phyloP scores from a whole-genome alignment of 2,888 invertebrate genomes.

The Aradus depressus region DNA sequence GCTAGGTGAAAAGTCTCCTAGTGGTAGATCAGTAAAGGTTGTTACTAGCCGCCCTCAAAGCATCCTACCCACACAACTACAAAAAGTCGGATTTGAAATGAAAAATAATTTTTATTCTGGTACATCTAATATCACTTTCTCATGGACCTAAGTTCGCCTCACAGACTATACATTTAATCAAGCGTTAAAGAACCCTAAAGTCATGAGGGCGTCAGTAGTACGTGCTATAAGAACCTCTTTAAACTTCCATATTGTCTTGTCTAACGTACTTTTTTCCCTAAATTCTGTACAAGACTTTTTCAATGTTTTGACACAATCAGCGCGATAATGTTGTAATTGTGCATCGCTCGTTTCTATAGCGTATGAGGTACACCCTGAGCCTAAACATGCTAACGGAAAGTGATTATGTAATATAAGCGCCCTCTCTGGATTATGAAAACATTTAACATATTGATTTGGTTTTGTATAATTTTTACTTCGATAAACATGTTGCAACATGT shows the following conservation, averaged over 20 bases:
- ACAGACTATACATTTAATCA: no score
- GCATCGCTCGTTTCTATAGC: conserved; percentile 71
- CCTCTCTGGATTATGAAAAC: conserved; percentile 84
- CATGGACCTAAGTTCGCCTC: no score
- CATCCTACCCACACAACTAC: no score
- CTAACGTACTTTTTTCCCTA: conserved; percentile 67
- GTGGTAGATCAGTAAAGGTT: no score
- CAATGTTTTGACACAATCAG: conserved; percentile 79
- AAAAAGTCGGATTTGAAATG: no score
- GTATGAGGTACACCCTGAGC: conserved; percentile 68
- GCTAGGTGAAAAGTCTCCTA: no score
- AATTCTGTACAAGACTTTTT: conserved; percentile 75
- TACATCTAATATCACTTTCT: no score
- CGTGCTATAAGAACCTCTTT: conserved; percentile 61
- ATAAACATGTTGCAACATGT: conserved; percentile 87
- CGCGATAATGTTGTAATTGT: conserved; percentile 86
- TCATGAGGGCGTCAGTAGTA: conserved; percentile 56
- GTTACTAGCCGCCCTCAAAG: no score
- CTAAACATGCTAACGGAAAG: conserved; percentile 78
- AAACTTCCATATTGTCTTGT: conserved; percentile 80
- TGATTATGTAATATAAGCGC: conserved; percentile 86
- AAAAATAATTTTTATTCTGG: no score
- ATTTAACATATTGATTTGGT: conserved; percentile 86
- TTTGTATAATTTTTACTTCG: conserved; percentile 83
- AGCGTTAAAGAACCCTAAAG: conserved; percentile 64